These are phyloP conservation scores for Anas georgica DNA, from an alignment of 2,797 vertebrate genomes.

Conservation along the genomic window DNA sequence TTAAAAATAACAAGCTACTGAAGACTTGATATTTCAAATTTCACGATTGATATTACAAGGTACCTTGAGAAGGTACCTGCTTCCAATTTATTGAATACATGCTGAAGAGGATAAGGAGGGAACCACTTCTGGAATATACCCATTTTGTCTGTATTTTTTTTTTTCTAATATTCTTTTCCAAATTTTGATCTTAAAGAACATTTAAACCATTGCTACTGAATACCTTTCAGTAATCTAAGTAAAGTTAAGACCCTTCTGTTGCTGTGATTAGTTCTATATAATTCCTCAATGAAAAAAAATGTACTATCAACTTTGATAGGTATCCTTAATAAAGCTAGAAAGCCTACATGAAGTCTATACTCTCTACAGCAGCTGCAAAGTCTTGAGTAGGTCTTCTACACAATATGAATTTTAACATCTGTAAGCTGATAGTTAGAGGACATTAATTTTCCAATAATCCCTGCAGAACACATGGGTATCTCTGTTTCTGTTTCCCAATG, in stretches of 20 bases:
- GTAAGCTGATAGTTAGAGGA: conserved; percentile 1
- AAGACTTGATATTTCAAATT: neutral
- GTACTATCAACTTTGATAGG: neutral
- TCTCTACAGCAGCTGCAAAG: neutral
- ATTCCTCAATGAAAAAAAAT: neutral
- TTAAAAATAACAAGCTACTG: neutral
- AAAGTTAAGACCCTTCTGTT: neutral
- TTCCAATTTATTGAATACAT: neutral
- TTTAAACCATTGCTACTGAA: neutral
- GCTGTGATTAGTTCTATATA: neutral
- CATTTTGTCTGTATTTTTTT: neutral
- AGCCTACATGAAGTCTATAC: neutral
- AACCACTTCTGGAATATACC: neutral
- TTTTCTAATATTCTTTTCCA: neutral
- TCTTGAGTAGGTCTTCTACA: neutral
- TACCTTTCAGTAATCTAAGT: neutral
- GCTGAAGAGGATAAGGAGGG: neutral
- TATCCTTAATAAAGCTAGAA: neutral
- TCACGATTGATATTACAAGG: neutral
- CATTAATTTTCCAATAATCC: conserved; percentile 37
- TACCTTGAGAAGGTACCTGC: neutral
- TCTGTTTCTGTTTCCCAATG: conserved; percentile 1
- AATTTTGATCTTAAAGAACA: neutral
- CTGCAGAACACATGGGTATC: neutral
- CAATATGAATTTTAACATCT: neutral